phyloP scores from a whole-genome alignment of 2,113 vertebrate species.

The Marmota flaviventris region DNA sequence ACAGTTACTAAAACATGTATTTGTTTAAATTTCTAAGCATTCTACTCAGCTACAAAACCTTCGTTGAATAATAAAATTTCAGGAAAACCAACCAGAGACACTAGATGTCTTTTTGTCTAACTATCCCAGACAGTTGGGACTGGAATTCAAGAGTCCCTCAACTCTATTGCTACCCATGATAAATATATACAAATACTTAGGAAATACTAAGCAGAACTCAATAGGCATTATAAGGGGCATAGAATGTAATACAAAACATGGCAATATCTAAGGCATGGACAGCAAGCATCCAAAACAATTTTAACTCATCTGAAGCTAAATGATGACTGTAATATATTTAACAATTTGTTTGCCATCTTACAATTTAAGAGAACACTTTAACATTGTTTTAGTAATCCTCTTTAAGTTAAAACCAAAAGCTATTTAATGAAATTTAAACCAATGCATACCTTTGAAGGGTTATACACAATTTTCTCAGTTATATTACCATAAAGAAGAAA shows the following conservation, averaged over 20 bases:
- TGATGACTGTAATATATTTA: neutral
- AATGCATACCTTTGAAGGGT: neutral
- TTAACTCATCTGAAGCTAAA: neutral
- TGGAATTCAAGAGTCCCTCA: neutral
- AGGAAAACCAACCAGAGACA: neutral
- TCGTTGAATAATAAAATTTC: neutral
- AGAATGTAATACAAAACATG: no score
- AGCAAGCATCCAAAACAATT: neutral
- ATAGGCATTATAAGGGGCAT: no score
- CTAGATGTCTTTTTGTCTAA: neutral
- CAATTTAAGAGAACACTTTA: neutral
- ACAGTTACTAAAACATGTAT: neutral
- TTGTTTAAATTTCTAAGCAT: neutral
- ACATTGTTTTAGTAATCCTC: neutral
- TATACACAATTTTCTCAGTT: neutral
- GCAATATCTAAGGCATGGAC: no score
- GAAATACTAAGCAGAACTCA: no score
- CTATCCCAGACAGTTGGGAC: neutral
- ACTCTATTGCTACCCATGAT: neutral
- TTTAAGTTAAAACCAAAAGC: neutral
- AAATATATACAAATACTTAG: no score
- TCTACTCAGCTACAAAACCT: neutral
- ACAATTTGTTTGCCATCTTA: neutral
- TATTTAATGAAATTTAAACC: constrained; percentile 2
- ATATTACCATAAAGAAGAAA: constrained; percentile 47